phyloP scores from a whole-genome alignment of 1,140 invertebrate species.

The Tetramorium parvispinum region DNA sequence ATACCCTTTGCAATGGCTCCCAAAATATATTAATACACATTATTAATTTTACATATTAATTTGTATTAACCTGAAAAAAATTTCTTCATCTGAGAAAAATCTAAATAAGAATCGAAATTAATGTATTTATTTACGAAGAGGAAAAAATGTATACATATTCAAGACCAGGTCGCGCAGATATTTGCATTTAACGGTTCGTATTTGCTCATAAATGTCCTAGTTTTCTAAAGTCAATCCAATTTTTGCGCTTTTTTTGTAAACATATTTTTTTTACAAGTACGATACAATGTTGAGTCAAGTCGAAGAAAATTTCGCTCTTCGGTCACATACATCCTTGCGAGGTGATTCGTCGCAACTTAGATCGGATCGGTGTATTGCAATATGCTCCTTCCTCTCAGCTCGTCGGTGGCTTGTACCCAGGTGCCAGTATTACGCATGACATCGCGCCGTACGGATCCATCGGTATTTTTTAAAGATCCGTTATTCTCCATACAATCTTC shows the following conservation, averaged over 20 bases:
- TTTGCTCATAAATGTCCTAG: background rate
- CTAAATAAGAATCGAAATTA: background rate
- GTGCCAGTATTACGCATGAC: constrained; percentile 76
- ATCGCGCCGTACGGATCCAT: constrained; percentile 68
- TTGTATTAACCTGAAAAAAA: background rate
- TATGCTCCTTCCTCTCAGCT: constrained; percentile 67
- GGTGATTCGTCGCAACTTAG: constrained; percentile 31
- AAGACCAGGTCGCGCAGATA: background rate
- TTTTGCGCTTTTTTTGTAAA: background rate
- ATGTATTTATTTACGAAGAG: background rate
- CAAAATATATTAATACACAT: no score
- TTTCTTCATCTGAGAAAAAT: background rate
- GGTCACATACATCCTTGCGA: constrained; percentile 24
- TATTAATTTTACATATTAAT: background rate
- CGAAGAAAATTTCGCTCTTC: background rate
- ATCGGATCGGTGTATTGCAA: constrained; percentile 68
- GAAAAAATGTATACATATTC: background rate
- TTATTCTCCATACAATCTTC: background rate
- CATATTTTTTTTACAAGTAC: background rate
- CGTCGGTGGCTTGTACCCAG: constrained; percentile 57
- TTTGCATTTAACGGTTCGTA: background rate
- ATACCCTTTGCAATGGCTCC: no score
- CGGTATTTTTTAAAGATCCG: constrained; percentile 15
- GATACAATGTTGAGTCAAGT: background rate
- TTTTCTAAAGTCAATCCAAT: background rate